A percentile compares a stretch with the other conserved stretches of the same genome.
These are phyloP conservation scores for Ardeotis arabs DNA, from an alignment of 2,113 vertebrate species.

Conservation along the genomic window DNA sequence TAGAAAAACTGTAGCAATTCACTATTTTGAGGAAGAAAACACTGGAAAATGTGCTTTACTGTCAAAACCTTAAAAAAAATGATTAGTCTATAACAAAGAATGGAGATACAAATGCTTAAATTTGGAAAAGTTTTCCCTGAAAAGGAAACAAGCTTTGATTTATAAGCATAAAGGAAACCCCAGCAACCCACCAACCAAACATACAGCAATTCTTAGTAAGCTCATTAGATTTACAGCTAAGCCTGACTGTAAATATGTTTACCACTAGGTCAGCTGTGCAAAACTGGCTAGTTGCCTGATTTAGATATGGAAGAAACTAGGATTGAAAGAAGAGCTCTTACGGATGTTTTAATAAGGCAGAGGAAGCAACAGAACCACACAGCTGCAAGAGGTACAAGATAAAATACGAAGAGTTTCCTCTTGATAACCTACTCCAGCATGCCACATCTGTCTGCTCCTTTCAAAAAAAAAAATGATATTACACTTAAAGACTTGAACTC, in stretches of 20 bases:
- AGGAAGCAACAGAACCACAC: conserved; percentile 5
- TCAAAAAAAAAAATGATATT: neutral
- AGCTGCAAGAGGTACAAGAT: neutral
- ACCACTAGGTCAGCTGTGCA: conserved; percentile 6
- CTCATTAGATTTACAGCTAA: conserved; percentile 24
- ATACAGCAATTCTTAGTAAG: neutral
- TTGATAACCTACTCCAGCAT: neutral
- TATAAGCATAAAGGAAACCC: neutral
- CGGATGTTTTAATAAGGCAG: conserved; percentile 9
- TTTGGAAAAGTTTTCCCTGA: neutral
- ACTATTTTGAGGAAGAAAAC: neutral
- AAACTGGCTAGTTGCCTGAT: conserved; percentile 11
- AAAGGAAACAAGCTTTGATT: neutral
- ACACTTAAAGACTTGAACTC: neutral
- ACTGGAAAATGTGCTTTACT: neutral
- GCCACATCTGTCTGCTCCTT: neutral
- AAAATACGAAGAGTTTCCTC: conserved; percentile 20
- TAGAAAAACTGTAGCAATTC: neutral
- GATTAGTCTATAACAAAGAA: neutral
- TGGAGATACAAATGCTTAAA: neutral
- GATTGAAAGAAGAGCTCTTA: neutral
- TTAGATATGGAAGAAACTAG: neutral
- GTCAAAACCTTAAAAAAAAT: neutral
- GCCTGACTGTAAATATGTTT: conserved; percentile 27
- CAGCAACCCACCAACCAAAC: neutral